Base-by-base conservation (phyloP, 2,888 invertebrate species). In the Sympetrum striolatum region DNA sequence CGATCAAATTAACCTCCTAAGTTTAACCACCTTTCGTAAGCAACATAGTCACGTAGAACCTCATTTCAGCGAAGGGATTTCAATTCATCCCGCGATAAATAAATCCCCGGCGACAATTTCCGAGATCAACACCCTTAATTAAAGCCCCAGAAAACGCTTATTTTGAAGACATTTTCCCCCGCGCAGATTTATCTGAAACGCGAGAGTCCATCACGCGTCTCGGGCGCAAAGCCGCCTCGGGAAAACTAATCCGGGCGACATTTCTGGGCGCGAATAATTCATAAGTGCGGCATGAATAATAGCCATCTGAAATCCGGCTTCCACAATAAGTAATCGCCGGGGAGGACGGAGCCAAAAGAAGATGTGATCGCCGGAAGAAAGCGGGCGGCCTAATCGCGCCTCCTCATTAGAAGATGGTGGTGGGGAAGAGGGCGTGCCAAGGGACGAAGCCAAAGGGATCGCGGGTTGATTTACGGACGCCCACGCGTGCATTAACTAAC, bases 241-340 rank as follows among this genome's bases (percentile, higher is more conserved):
- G 60, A 60, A 60, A 86, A 60, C 48, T 86, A 86, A 60, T 37
- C 86, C 60, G 10, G 58, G 73, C 14, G 73, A 31, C 25, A 14
- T 31, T 73, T 31, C 10, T 0, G 60, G 37, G 58, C 86, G 60
- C 60, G 86, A 64, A 86, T 86, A 60, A 86, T 60, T 86, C 86
- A 86, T 60, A 37, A 37, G 80, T 35, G 86, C 60, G 37, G 60
- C 58, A 60, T 86, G 86, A 86, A 86, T 86, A 86, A 86, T 60
- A 31, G 64, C 86, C 86, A 60, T 86, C 58, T 86, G 86, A 86
- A 86, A 86, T 60, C 86, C 53, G 53, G 73, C 25, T 37, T 86
- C 86, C 86, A 86, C 86, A 86, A 86, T 86, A 86, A 86, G 86
- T 86, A 86, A 86, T 86, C 86, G 86, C 37, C 60, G 37, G 37